These are phyloP conservation scores for Ephestia elutella DNA, from an alignment of 1,140 invertebrate genomes.

Conservation along the genomic window DNA sequence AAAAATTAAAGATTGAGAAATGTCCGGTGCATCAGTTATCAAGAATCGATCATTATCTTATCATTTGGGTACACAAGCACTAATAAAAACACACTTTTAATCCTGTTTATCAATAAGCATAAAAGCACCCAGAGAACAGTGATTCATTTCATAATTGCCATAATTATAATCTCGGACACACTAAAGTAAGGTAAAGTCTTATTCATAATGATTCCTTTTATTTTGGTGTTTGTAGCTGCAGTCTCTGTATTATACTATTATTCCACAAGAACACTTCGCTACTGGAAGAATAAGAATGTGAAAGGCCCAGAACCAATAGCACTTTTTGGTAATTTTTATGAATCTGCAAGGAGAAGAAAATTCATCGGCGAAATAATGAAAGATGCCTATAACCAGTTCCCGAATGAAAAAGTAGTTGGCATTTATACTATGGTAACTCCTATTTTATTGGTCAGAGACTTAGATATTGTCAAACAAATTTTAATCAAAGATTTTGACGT, in stretches of 20 bases:
- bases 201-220: background rate
- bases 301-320: conserved; percentile 21
- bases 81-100: too few relatives aligned
- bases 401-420: conserved; percentile 46
- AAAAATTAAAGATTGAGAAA: too few relatives aligned
- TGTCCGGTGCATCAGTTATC: too few relatives aligned
- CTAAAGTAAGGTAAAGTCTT: background rate
- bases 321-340: conserved; percentile 31
- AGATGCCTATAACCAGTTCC: conserved; percentile 32
- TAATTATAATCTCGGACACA: too few relatives aligned
- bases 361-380: conserved; percentile 22
- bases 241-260: conserved; percentile 18
- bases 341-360: conserved; percentile 22
- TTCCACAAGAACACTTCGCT: conserved; percentile 28
- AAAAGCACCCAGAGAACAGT: too few relatives aligned
- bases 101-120: too few relatives aligned
- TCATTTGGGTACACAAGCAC: too few relatives aligned
- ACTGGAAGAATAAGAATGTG: conserved; percentile 32
- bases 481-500: conserved; percentile 76
- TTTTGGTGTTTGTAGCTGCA: conserved; percentile 4
- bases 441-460: conserved; percentile 71
- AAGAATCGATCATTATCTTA: too few relatives aligned
- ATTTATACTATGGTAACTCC: conserved; percentile 60
- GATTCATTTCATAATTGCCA: too few relatives aligned
- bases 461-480: conserved; percentile 77